Evolutionary conservation across 2,113 vertebrate genomes (phyloP).

Genomic region (Chroicocephalus ridibundus): DNA sequence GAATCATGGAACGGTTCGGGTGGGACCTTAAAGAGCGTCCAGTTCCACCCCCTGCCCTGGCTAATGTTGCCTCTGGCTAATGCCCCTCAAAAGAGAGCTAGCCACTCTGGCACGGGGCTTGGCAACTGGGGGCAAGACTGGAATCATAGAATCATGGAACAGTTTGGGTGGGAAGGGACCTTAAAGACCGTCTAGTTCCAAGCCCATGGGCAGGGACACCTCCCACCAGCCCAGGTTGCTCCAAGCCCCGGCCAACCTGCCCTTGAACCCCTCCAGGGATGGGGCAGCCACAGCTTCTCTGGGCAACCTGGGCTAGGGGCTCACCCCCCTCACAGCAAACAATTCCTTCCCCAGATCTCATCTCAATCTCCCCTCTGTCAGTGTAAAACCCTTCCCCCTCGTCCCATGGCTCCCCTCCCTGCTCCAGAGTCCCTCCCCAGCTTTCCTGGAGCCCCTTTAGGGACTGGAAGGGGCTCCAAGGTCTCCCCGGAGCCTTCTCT

Average conservation of each 20-base stretch:
- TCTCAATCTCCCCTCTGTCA: too few relatives aligned
- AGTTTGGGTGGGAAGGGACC: too few relatives aligned
- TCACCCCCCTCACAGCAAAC: too few relatives aligned
- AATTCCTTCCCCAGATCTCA: too few relatives aligned
- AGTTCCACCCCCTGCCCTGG: background rate
- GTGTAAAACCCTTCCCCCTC: too few relatives aligned
- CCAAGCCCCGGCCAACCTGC: too few relatives aligned
- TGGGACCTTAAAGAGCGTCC: background rate
- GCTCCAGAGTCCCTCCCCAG: too few relatives aligned
- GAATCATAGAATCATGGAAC: too few relatives aligned
- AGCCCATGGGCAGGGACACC: too few relatives aligned
- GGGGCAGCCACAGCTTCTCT: background rate
- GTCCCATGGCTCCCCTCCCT: too few relatives aligned
- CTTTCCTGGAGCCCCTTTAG: background rate
- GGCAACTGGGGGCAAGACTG: background rate
- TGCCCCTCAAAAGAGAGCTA: rapidly evolving
- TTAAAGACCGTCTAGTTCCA: too few relatives aligned
- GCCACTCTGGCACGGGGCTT: background rate
- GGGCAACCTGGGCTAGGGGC: too few relatives aligned
- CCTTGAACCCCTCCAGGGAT: background rate
- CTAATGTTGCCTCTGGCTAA: background rate
- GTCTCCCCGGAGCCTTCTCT: background rate
- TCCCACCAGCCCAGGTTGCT: background rate
- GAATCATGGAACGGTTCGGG: background rate
- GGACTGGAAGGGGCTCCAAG: background rate